Conservation (phyloP, 2,797 vertebrate genomes). For the Garrulus glandarius region DNA sequence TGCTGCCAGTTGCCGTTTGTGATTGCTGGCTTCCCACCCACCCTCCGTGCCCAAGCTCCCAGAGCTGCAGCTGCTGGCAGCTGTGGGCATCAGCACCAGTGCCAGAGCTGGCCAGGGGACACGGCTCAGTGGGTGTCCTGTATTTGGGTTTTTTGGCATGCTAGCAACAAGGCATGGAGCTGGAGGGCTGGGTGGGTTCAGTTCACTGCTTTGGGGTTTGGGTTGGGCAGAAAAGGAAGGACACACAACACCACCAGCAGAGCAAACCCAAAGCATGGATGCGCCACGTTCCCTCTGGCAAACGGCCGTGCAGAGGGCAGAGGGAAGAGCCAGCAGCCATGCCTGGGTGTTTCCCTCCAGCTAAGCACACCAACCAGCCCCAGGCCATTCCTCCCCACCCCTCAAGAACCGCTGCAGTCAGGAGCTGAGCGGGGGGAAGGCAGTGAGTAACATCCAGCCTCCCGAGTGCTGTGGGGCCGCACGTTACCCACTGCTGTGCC, state of each 20-base stretch:
- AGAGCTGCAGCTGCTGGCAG: neutral
- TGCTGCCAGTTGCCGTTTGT: neutral
- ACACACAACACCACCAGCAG: fast-evolving
- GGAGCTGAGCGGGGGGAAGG: slow-evolving; percentile 61
- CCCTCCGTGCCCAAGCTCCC: neutral
- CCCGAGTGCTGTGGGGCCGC: slow-evolving; percentile 40
- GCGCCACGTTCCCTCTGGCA: fast-evolving
- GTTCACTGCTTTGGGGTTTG: neutral
- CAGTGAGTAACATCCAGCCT: slow-evolving; percentile 73
- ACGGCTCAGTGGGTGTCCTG: neutral
- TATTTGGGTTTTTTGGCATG: neutral
- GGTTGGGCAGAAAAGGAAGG: neutral
- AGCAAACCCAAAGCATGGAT: neutral
- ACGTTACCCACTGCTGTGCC: slow-evolving; percentile 70
- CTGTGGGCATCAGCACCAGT: neutral
- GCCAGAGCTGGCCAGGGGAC: neutral
- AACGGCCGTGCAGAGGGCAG: neutral
- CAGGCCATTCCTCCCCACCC: neutral
- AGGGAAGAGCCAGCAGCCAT: neutral
- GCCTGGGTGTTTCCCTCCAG: neutral
- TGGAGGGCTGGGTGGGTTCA: neutral
- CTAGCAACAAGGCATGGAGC: neutral
- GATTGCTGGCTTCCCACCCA: neutral
- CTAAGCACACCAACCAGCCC: neutral
- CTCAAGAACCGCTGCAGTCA: slow-evolving; percentile 65